Conservation (phyloP, 2,888 invertebrate genomes). For the Entomobrya multifasciata region DNA sequence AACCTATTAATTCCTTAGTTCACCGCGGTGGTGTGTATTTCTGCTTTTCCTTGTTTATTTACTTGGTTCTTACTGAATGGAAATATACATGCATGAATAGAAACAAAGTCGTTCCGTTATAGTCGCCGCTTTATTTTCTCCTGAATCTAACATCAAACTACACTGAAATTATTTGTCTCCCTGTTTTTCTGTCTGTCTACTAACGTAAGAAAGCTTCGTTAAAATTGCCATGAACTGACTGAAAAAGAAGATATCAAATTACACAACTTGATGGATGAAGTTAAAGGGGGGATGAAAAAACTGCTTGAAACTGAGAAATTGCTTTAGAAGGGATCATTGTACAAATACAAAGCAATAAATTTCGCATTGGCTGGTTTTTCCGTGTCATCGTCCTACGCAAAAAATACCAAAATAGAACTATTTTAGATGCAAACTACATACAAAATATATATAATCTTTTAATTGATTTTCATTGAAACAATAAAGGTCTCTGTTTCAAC, state of each 20-base stretch:
- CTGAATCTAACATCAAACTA: too few species aligned
- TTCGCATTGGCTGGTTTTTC: constrained; percentile 1
- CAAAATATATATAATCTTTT: background rate
- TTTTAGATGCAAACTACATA: background rate
- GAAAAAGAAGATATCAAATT: constrained; percentile 53
- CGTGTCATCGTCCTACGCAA: too few species aligned
- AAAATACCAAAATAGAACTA: too few species aligned
- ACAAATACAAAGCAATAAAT: constrained; percentile 23
- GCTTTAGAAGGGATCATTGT: background rate
- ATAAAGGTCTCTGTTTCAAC: background rate
- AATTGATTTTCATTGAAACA: background rate
- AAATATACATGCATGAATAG: too few species aligned
- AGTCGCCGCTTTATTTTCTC: too few species aligned
- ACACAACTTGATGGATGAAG: constrained; percentile 26
- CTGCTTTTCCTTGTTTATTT: constrained; percentile 11
- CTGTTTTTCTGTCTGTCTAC: too few species aligned
- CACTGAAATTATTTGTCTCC: constrained; percentile 17
- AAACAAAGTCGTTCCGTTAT: background rate
- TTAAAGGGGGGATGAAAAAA: constrained; percentile 15
- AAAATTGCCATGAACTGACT: background rate
- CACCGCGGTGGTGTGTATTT: too few species aligned
- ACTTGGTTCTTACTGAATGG: too few species aligned
- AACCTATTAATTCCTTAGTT: constrained; percentile 64
- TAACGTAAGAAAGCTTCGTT: too few species aligned
- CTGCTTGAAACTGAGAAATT: too few species aligned